phyloP scores from a whole-genome alignment of 1,140 invertebrate species.

The Oreohelix idahoensis region DNA sequence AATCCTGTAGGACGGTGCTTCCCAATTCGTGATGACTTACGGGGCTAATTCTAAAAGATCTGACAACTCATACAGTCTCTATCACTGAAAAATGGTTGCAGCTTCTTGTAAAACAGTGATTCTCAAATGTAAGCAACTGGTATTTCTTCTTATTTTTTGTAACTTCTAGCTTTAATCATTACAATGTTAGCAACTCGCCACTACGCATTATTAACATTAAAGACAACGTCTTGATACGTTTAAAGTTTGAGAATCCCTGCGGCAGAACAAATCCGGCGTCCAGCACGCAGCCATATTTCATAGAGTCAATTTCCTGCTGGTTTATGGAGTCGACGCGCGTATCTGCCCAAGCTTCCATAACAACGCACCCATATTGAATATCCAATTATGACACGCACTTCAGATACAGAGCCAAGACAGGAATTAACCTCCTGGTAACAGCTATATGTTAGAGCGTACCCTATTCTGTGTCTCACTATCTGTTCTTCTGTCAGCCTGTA shows the following conservation, averaged over 20 bases:
- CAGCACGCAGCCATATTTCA: not conserved
- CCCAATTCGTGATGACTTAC: not conserved
- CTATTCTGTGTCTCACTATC: not conserved
- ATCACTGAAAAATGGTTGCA: too few species aligned
- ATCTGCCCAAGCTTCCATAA: not conserved
- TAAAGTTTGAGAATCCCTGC: not conserved
- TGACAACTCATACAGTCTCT: not conserved
- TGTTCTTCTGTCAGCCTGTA: not conserved
- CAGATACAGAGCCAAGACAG: not conserved
- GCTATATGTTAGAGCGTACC: not conserved
- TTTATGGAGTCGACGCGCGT: not conserved
- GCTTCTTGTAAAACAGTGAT: too few species aligned
- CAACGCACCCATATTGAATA: not conserved
- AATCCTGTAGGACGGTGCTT: not conserved
- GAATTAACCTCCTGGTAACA: not conserved
- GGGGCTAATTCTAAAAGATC: not conserved
- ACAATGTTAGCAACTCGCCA: too few species aligned
- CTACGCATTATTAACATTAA: too few species aligned
- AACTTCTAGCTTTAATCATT: too few species aligned
- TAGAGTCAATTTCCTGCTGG: slow-evolving; percentile 8
- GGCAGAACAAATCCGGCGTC: not conserved
- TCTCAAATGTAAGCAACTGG: too few species aligned
- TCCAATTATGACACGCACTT: slow-evolving; percentile 2
- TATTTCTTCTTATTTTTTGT: too few species aligned
- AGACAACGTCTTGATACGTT: too few species aligned